A percentile compares a stretch with the other conserved stretches of the same genome.
phyloP scores from a whole-genome alignment of 2,113 vertebrate genomes.

The Melospiza georgiana region DNA sequence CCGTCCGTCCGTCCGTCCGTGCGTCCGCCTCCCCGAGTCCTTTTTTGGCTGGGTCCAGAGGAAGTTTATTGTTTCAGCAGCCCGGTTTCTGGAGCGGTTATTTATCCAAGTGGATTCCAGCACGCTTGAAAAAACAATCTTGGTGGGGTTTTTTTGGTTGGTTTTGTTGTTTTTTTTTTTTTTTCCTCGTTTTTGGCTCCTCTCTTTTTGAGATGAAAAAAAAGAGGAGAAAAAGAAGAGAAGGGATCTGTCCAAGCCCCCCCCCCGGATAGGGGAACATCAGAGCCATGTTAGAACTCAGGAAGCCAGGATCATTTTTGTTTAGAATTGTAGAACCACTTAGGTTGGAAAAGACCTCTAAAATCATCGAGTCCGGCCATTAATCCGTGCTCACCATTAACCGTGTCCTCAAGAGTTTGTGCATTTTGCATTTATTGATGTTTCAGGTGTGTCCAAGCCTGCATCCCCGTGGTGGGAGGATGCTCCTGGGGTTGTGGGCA shows the following conservation, averaged over 20 bases:
- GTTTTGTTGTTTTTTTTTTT: too few relatives aligned
- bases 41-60: slow-evolving; percentile 63
- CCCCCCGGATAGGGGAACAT: too few relatives aligned
- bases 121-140: slow-evolving; percentile 67
- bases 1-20: too few relatives aligned
- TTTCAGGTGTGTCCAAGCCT: not conserved
- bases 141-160: not conserved
- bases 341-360: too few relatives aligned
- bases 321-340: too few relatives aligned
- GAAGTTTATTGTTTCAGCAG: slow-evolving; percentile 75
- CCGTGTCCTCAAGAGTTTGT: too few relatives aligned
- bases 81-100: slow-evolving; percentile 65
- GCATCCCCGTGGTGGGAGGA: not conserved
- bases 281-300: too few relatives aligned
- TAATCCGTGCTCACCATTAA: too few relatives aligned
- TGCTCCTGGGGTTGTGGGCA: not conserved
- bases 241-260: not conserved
- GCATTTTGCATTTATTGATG: too few relatives aligned
- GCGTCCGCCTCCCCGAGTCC: not conserved
- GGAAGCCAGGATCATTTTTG: too few relatives aligned
- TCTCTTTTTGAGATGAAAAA: slow-evolving; percentile 30
- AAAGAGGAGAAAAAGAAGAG: not conserved
- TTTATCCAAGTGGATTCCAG: slow-evolving; percentile 74
- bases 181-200: slow-evolving; percentile 6
- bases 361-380: too few relatives aligned